Evolutionary conservation across 2,888 invertebrate species (phyloP), one percentile per base, ranked within the genome.

Genomic region (Diloba caeruleocephala): DNA sequence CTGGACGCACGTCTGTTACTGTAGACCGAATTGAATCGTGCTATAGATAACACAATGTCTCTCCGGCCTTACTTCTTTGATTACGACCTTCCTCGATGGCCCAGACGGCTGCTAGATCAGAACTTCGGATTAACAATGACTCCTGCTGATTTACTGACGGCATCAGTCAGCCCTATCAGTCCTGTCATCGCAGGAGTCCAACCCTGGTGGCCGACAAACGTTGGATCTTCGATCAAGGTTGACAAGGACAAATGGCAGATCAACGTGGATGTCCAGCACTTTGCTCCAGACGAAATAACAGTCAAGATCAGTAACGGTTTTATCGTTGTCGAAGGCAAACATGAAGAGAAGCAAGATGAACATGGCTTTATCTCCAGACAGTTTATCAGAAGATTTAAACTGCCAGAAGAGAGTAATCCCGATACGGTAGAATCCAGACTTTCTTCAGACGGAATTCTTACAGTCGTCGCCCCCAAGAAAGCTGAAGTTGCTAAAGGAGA

Each of bases 401-500:
- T 97, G 31, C 97, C 97, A 1, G 94, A 96, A 71, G 96, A 95
- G 9, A 95, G 95, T 33, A 95, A 96, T 70, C 88, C 96, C n/a
- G 95, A 95, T 50, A 94, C 94, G 10, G 95, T 97, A 0, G 94
- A 95, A 36, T 97, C 97, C 0, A 95, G 94, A 38, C 87, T 97
- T 9, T 97, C 97, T n/a, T 95, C 96, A 0, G 97, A 97, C 81
- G 97, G 97, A 2, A 94, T 97, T 4, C 84, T 97, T 12, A 95
- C 95, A 0, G 94, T 97, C 1, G 94, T 95, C 19, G 96, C 96
- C 19, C 96, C 96, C 1, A 82, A 72, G 28, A 88, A 87, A 54
- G 67, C 61, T 14, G 85, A 82, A n/a, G 61, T 67, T 0, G 66
- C 72, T 0, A 77, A 79, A 38, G 93, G 89, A 2, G 95, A 95